Evolutionary conservation across 2,797 vertebrate genomes (phyloP), one percentile per base, ranked within the genome.

Genomic region (Thalassophryne amazonica): DNA sequence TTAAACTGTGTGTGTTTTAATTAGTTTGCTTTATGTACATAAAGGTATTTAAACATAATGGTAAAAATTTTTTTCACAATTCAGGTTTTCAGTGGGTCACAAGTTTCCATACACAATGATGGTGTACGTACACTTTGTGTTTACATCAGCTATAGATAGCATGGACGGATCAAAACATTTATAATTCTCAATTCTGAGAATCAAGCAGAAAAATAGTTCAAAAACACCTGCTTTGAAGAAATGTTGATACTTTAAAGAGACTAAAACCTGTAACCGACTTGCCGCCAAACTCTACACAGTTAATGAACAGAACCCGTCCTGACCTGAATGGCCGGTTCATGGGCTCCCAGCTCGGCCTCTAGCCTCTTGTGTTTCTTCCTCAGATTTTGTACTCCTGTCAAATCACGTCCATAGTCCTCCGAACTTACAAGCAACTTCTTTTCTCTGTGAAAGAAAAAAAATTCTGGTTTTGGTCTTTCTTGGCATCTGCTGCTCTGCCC

Each of bases 341-440:
- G 97, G 0, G 97, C 95, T 34, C 95, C 95, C 49, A 99, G 79
- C 61, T 99, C 97, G 0, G 97, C 97, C 73, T 99, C 97, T 64
- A 99, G 82, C 32, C 97, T 93, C 86, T 99, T 99, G 74, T 99
- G 97, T 29, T 99, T 99, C 85, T 99, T 99, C 80, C 96, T 91
- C 69, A 99, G 89, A 81, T 99, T 99, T 92, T 99, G 97, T 7
- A 99, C 97, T 22, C 97, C 97, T 0, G 97, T 99, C 38, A 99
- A 76, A 90, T 99, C 97, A 59, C 97, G 93, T 86, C 97, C 97
- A 0, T 99, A 99, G 74, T 99, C 97, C 80, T 98, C 97, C 0
- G 97, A 99, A 73, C 97, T 97, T 6, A 99, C 97, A 15, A 99
- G 83, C 40, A 99, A 79, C 52, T 99, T 99, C 87, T 99, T 99